Conservation (phyloP, 2,888 invertebrate genomes). For the Pseudococcus viburni region DNA sequence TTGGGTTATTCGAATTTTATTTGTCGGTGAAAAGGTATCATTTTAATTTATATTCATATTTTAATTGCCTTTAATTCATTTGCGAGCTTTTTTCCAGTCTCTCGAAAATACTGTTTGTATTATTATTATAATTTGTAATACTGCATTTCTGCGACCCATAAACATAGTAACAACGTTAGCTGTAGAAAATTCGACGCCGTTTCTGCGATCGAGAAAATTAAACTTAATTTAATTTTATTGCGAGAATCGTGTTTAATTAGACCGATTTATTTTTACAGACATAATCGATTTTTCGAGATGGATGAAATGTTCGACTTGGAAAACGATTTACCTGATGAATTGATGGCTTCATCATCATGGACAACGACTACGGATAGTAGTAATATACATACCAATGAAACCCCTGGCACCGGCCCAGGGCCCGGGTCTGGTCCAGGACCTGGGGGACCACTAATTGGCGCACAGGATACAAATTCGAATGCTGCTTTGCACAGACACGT, state of each 20-base stretch:
- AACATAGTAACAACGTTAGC: neutral
- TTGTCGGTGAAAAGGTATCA: neutral
- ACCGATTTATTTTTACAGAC: slow-evolving; percentile 18
- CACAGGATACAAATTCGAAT: slow-evolving; percentile 71
- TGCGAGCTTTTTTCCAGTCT: neutral
- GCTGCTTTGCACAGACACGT: slow-evolving; percentile 60
- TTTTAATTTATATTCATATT: neutral
- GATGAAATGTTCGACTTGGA: slow-evolving; percentile 88
- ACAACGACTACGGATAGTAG: slow-evolving; percentile 83
- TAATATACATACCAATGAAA: slow-evolving; percentile 58
- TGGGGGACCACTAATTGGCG: slow-evolving; percentile 73
- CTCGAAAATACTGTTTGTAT: neutral
- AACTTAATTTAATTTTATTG: neutral
- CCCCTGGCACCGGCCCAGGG: slow-evolving; percentile 64
- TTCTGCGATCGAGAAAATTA: no score
- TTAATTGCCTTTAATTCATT: neutral
- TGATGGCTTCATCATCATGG: slow-evolving; percentile 83
- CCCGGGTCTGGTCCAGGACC: slow-evolving; percentile 74
- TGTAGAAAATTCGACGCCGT: neutral
- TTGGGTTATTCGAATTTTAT: neutral
- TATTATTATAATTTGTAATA: neutral
- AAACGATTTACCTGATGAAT: slow-evolving; percentile 92
- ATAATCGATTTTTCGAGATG: slow-evolving; percentile 74
- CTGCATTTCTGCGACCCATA: neutral
- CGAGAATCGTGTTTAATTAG: neutral